Conservation (phyloP, 2,113 vertebrate genomes). For the Sinosuthora webbiana region DNA sequence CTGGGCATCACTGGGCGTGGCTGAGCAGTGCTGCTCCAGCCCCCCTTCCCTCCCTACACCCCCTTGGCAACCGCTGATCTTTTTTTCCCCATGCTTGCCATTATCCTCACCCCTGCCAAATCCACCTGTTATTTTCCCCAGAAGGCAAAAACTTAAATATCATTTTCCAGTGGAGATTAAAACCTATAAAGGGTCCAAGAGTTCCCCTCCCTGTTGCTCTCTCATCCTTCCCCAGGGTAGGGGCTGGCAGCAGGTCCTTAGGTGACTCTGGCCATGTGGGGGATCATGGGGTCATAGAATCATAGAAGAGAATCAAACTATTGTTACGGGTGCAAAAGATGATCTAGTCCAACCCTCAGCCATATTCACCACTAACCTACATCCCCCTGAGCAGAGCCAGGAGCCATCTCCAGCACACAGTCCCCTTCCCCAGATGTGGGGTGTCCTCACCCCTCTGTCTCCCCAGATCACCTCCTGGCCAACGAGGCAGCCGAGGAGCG, state of each 20-base stretch:
- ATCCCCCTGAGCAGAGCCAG: not conserved
- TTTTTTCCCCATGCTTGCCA: not conserved
- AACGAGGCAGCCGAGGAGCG: constrained; percentile 80
- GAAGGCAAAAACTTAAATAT: not conserved
- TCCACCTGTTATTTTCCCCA: not conserved
- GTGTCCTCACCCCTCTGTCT: not conserved
- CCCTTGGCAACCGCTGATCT: not conserved
- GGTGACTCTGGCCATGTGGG: not conserved
- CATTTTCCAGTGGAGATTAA: not conserved
- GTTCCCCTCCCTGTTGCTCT: not conserved
- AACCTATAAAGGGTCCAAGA: not conserved
- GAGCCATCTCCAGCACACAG: fast-evolving
- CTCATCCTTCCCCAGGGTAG: not conserved
- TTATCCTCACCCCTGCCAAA: not conserved
- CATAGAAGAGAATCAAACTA: not conserved
- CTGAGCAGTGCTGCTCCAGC: fast-evolving
- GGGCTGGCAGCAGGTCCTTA: not conserved
- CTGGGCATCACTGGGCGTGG: not conserved
- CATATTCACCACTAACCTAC: not conserved
- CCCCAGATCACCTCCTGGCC: constrained; percentile 85
- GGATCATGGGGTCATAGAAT: not conserved
- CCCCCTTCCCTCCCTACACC: not conserved
- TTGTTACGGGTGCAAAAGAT: not conserved
- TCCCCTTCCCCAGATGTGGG: not conserved
- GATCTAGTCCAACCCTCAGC: not conserved